These are phyloP conservation scores for Porites rus DNA, from an alignment of 92 coral and sea anemone genomes.

Conservation along the genomic window DNA sequence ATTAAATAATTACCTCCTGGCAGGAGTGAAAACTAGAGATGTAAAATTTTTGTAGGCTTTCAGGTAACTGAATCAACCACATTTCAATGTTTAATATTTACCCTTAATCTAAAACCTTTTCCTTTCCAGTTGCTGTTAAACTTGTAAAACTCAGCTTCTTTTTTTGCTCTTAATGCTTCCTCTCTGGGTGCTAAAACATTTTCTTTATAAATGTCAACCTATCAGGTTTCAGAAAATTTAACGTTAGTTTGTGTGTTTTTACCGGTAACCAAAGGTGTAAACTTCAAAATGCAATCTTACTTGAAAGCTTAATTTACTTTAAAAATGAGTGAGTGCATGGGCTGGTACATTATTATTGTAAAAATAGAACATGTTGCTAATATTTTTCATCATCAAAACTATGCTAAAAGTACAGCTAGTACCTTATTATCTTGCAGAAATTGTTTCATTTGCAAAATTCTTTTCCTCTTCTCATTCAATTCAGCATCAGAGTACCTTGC, in stretches of 20 bases:
- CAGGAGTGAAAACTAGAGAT: no score
- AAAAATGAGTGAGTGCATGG: no score
- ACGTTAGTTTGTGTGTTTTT: neutral
- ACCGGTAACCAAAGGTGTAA: neutral
- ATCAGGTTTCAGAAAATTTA: neutral
- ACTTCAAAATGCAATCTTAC: no score
- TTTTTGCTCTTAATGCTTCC: conserved; percentile 59
- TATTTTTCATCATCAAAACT: neutral
- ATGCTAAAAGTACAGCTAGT: neutral
- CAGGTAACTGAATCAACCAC: neutral
- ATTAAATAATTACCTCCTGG: no score
- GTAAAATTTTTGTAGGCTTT: no score
- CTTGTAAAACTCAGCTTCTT: conserved; percentile 72
- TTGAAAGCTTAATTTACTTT: no score
- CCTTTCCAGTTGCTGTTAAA: conserved; percentile 81
- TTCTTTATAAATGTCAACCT: conserved; percentile 67
- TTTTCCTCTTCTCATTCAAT: conserved; percentile 61
- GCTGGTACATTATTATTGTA: no score
- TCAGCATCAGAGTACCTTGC: conserved; percentile 60
- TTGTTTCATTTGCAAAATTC: conserved; percentile 60
- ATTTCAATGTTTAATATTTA: conserved; percentile 6
- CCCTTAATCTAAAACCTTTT: conserved; percentile 78
- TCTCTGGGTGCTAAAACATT: conserved; percentile 76
- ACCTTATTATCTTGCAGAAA: conserved; percentile 70
- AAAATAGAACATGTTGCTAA: neutral